These are phyloP conservation scores for Conus betulinus DNA, from an alignment of 1,140 invertebrate genomes.

Conservation along the genomic window DNA sequence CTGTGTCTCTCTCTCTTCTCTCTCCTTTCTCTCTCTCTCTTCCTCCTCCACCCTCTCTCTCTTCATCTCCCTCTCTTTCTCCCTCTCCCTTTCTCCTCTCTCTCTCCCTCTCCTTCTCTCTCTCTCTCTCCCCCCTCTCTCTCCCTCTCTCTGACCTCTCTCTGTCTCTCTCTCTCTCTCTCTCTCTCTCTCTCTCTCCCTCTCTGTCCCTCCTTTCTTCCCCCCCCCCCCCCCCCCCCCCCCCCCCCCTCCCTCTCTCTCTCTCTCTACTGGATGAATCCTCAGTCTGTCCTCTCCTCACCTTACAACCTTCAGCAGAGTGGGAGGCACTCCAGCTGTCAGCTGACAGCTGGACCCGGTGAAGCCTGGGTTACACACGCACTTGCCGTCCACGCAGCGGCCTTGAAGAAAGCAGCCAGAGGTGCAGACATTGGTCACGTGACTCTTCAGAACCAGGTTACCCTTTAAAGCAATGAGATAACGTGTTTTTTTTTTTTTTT, in stretches of 20 bases:
- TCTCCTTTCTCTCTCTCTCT: neutral
- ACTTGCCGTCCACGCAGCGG: conserved; percentile 13
- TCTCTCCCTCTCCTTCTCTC: neutral
- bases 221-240: neutral
- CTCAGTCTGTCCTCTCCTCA: neutral
- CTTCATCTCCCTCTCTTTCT: neutral
- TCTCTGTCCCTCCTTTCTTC: neutral
- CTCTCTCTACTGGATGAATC: no score
- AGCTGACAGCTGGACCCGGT: conserved; percentile 32
- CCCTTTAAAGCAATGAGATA: neutral
- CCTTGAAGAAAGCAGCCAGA: conserved; percentile 22
- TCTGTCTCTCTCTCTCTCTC: no score
- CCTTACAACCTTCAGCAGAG: neutral
- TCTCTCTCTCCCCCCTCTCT: neutral
- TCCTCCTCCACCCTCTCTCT: neutral
- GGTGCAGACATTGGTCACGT: conserved; percentile 17
- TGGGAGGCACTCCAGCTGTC: neutral
- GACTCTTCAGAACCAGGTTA: conserved; percentile 15
- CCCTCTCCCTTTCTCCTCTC: neutral
- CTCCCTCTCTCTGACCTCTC: no score
- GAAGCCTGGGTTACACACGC: conserved; percentile 29
- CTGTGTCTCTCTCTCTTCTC: neutral
- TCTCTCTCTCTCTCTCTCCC: neutral
- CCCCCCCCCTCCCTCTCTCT: neutral
- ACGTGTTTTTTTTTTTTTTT: no score